Evolutionary conservation across 2,797 vertebrate species (phyloP), one percentile per base, ranked within the genome.

Genomic region (Hephaestus fuliginosus): DNA sequence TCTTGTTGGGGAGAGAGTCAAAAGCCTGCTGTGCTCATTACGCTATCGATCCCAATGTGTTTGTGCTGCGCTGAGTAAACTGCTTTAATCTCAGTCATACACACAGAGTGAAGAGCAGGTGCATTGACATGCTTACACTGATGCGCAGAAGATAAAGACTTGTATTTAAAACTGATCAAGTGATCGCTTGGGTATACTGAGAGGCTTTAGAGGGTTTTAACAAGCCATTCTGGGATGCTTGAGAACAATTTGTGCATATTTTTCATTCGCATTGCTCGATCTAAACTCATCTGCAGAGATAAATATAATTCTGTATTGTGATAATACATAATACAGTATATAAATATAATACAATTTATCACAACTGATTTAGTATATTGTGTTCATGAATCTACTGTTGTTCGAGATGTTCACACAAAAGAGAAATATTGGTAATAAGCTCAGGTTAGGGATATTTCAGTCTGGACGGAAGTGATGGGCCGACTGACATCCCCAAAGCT

Each of bases 21-120:
- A 77, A 88, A 88, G 84, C 88, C 83, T 82, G 67, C 80, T 87
- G 60, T 12, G 75, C 87, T 92, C 86, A 84, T 93, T 87, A 87
- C 44, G 57, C 70, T 86, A 92, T 92, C 63, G 91, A 94, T 92
- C 88, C 55, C 72, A 8, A 36, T 78, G 81, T 88, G 77, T 92
- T 89, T 90, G 88, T 78, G 83, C 78, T 51, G 69, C 55, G 20
- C 80, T 41, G 74, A 87, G 86, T 89, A 86, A 91, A 91, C 76
- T 43, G 70, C 81, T 86, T 82, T 76, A 78, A 86, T 87, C 86
- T 78, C 65, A 48, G 76, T 73, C 71, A 80, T 63, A 57, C 57
- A 58, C 64, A 25, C 56, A 30, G 49, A 65, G 63, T 7, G 43
- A 46, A 69, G 74, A 3, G 63, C 67, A 44, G 78, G 63, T 80